These are phyloP conservation scores for Drosophila navojoa DNA, from an alignment of 1,140 invertebrate species.

Conservation along the genomic window DNA sequence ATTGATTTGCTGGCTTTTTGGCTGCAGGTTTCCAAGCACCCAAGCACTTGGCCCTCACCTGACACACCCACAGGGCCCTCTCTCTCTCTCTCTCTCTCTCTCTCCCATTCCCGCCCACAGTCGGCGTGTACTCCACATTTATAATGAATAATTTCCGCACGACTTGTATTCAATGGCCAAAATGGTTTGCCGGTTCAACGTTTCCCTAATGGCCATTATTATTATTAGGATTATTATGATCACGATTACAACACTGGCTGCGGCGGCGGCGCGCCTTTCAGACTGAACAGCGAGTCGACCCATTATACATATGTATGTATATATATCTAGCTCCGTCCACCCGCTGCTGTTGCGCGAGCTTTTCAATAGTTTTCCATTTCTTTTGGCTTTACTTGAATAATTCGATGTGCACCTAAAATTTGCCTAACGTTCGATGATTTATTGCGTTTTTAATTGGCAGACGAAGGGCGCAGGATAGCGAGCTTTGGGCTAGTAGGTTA, in stretches of 20 bases:
- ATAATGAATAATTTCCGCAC: conserved; percentile 80
- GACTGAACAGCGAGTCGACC: conserved; percentile 2
- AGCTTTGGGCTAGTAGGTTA: conserved; percentile 20
- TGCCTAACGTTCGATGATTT: conserved; percentile 61
- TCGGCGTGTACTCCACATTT: conserved; percentile 40
- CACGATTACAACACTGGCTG: conserved; percentile 48
- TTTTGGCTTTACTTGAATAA: conserved; percentile 38
- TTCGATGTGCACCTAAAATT: conserved; percentile 40
- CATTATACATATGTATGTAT: conserved; percentile 23
- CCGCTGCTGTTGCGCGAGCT: not conserved
- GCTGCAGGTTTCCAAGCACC: conserved; percentile 1
- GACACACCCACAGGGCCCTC: not conserved
- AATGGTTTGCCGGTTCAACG: conserved; percentile 66
- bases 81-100: too few species aligned
- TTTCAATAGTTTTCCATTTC: conserved; percentile 48
- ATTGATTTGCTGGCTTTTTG: conserved; percentile 69
- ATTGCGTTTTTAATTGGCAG: conserved; percentile 65
- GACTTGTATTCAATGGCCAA: conserved; percentile 74
- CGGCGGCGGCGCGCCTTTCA: conserved; percentile 15
- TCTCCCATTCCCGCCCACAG: too few species aligned
- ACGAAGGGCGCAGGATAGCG: not conserved
- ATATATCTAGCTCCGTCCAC: not conserved
- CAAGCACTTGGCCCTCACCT: not conserved
- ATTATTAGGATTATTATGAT: conserved; percentile 79
- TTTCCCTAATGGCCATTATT: conserved; percentile 77